Conservation (phyloP, 2,797 vertebrate species). For the Sitta carolinensis region DNA sequence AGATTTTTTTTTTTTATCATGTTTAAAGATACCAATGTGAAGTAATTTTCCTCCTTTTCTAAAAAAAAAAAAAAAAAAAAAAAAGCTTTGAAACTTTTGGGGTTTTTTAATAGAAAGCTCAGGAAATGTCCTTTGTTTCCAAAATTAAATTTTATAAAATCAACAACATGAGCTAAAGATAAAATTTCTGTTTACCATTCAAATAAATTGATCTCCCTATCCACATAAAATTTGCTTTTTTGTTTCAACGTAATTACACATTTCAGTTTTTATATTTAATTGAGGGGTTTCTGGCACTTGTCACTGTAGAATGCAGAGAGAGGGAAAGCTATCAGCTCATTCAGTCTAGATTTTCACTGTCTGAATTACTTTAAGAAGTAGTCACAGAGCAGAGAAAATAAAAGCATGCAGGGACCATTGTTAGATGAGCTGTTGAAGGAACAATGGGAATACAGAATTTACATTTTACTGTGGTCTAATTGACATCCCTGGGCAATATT, state of each 20-base stretch:
- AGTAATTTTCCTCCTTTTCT: background rate
- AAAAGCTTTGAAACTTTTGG: background rate
- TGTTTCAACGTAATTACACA: background rate
- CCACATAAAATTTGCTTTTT: background rate
- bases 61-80: background rate
- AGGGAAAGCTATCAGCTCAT: background rate
- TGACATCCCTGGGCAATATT: background rate
- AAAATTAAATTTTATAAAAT: background rate
- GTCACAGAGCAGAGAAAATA: background rate
- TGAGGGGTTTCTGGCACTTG: constrained; percentile 14
- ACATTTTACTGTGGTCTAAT: background rate
- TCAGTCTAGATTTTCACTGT: background rate
- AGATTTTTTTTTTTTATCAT: background rate
- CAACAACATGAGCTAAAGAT: background rate
- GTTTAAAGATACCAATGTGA: background rate
- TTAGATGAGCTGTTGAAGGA: background rate
- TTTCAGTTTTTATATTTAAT: constrained; percentile 18
- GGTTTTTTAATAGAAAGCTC: background rate
- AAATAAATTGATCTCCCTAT: background rate
- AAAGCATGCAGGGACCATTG: background rate
- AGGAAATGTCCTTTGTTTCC: background rate
- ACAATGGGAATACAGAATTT: background rate
- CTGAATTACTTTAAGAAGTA: constrained; percentile 7
- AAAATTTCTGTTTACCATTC: background rate
- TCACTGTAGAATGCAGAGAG: background rate